Conservation (phyloP, 2,888 invertebrate species). For the Microctonus brassicae region DNA sequence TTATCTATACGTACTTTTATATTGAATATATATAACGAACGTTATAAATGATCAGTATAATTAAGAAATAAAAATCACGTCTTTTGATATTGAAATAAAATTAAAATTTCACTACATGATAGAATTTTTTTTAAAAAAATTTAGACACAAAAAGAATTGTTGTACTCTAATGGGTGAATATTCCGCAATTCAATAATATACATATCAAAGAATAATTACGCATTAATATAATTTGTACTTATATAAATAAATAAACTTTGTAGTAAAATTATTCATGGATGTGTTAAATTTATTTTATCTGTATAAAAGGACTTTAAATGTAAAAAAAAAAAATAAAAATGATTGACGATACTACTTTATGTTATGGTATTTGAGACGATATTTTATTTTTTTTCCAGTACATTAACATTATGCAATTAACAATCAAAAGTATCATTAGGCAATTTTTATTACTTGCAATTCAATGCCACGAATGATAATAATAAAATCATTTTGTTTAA, state of each 20-base stretch:
- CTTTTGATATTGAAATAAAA: neutral
- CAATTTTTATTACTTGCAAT: neutral
- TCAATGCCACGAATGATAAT: neutral
- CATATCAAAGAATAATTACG: neutral
- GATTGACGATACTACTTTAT: neutral
- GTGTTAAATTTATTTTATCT: neutral
- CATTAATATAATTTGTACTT: constrained; percentile 9
- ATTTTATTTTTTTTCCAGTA: neutral
- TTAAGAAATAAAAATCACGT: neutral
- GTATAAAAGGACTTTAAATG: too few relatives aligned
- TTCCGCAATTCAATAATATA: neutral
- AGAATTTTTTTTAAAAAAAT: neutral
- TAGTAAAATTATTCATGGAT: neutral
- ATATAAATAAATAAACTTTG: neutral
- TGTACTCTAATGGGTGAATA: neutral
- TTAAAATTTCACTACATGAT: neutral
- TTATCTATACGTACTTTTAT: neutral
- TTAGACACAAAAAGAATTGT: neutral
- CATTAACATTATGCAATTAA: neutral
- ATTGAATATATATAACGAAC: neutral
- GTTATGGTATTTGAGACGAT: neutral
- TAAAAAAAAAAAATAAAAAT: neutral
- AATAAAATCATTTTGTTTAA: neutral
- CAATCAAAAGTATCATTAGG: neutral
- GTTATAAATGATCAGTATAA: neutral